Percentiles rank a stretch among this genome's conserved stretches.
Conservation (phyloP, 2,113 vertebrate genomes). For the Larimichthys polyactis region DNA sequence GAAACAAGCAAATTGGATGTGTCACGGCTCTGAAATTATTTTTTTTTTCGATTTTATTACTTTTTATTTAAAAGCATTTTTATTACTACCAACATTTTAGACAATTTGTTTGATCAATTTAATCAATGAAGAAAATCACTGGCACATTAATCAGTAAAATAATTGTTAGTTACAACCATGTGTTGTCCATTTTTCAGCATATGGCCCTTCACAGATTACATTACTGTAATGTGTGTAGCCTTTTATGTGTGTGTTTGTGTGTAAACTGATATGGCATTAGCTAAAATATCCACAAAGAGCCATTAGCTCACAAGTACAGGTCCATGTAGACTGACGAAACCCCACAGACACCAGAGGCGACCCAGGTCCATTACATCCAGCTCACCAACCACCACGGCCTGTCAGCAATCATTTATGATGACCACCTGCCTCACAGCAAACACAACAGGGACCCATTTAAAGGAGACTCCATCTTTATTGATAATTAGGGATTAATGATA, state of each 20-base stretch:
- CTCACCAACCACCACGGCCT: conserved; percentile 6
- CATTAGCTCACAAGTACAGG: conserved; percentile 41
- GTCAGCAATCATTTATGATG: conserved; percentile 38
- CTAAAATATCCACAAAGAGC: conserved; percentile 27
- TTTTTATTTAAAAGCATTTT: neutral
- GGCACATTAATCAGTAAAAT: neutral
- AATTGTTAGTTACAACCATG: neutral
- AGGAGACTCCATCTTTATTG: conserved; percentile 17
- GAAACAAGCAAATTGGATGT: neutral
- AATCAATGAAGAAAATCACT: neutral
- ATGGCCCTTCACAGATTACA: neutral
- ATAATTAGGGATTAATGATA: conserved; percentile 43
- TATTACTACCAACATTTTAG: neutral
- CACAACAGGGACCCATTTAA: conserved; percentile 49
- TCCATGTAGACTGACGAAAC: conserved; percentile 22
- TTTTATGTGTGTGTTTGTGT: neutral
- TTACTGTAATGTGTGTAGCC: neutral
- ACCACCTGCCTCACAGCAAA: conserved; percentile 16
- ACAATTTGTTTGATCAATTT: no score
- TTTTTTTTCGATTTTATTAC: no score
- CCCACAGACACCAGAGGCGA: conserved; percentile 20
- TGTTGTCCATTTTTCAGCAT: neutral
- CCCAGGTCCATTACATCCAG: conserved; percentile 49
- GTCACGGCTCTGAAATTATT: neutral
- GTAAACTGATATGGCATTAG: conserved; percentile 30